Evolutionary conservation across 2,113 vertebrate genomes (phyloP).

Genomic region (Labeo rohita): DNA sequence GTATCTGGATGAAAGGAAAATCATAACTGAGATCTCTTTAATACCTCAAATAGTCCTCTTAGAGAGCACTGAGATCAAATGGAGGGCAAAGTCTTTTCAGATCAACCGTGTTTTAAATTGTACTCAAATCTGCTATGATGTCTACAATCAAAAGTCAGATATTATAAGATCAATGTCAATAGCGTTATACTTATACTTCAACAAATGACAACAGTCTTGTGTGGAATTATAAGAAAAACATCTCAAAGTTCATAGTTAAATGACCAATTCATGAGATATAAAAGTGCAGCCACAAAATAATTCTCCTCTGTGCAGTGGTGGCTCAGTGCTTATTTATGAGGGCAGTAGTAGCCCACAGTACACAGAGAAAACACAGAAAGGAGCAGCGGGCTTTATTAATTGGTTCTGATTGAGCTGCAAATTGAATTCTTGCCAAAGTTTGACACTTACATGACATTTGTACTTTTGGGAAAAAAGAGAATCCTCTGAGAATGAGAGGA

Average conservation of each 20-base stretch:
- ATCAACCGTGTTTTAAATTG: not conserved
- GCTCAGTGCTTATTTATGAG: too few relatives aligned
- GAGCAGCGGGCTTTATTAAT: not conserved
- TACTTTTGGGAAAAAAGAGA: not conserved
- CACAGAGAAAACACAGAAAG: not conserved
- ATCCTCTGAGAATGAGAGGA: constrained; percentile 15
- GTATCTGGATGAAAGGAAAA: not conserved
- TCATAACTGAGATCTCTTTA: not conserved
- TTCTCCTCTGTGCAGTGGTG: too few relatives aligned
- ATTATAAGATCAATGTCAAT: not conserved
- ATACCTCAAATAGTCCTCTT: not conserved
- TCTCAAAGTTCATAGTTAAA: not conserved
- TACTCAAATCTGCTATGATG: not conserved
- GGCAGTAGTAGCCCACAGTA: too few relatives aligned
- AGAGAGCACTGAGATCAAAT: not conserved
- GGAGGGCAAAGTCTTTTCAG: not conserved
- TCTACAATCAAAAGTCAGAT: not conserved
- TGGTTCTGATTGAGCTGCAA: constrained; percentile 37
- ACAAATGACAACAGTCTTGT: too few relatives aligned
- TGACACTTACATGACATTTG: constrained; percentile 29
- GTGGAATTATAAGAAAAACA: not conserved
- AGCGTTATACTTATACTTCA: too few relatives aligned
- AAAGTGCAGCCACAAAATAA: not conserved
- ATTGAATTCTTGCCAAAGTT: constrained; percentile 41
- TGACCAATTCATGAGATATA: not conserved